Conservation (phyloP, 2,888 invertebrate species). For the Clunio marinus region DNA sequence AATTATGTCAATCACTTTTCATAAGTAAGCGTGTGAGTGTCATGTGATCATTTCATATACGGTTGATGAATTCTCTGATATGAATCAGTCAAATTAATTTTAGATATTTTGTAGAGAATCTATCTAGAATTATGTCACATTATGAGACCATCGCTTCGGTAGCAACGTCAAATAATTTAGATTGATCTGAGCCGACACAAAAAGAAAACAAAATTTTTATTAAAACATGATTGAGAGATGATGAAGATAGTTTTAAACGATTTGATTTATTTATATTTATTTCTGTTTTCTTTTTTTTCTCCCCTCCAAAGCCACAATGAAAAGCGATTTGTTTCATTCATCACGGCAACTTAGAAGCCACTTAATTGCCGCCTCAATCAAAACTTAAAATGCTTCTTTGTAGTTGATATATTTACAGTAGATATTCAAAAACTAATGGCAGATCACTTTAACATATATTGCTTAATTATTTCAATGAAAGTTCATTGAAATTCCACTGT, state of each 20-base stretch:
- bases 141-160: constrained; percentile 7
- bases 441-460: no score
- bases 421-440: no score
- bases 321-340: neutral
- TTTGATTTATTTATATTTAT: no score
- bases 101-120: no score
- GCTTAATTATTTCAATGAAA: no score
- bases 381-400: neutral
- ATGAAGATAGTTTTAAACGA: constrained; percentile 7
- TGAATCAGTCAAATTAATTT: constrained; percentile 6
- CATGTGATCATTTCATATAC: neutral
- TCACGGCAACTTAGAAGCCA: neutral
- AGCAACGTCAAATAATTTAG: neutral
- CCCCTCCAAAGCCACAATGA: no score
- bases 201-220: no score
- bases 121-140: neutral
- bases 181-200: neutral
- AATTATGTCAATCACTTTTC: constrained; percentile 11
- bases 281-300: no score
- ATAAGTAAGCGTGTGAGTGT: neutral
- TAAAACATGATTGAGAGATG: neutral
- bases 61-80: neutral
- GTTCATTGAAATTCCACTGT: no score
- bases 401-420: constrained; percentile 1
- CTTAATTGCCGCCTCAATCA: constrained; percentile 15